Evolutionary conservation across 2,113 vertebrate genomes (phyloP), one percentile per base, ranked within the genome.

Genomic region (Pimephales promelas): DNA sequence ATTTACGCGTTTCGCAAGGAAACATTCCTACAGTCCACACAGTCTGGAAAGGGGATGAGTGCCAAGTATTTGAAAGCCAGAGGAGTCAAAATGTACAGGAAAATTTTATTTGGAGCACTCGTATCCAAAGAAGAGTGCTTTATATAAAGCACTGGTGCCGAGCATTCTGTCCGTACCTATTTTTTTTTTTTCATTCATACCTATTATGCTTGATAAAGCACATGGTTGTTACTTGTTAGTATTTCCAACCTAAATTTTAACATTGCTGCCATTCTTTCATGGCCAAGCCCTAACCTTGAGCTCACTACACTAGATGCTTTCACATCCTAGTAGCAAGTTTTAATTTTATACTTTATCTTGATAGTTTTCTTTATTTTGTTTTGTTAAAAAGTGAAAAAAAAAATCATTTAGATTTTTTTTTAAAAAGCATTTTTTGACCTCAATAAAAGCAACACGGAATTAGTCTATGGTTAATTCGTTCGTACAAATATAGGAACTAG

Each of bases 181-280:
- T 70, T 54, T 26, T 80, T 80, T 70, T 54, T 26, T 80, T 47
- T 5, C 26, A 14, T 81, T 59, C 56, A 5, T 76, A 45, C 62
- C n/a, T n/a, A 61, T 7, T 75, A 14, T 75, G 36, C 20, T 70
- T 36, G 40, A 81, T 83, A 40, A 54, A 79, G 61, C 34, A 28
- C 68, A 61, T 26, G 66, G 75, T 31, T 73, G 26, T 54, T 70
- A 54, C 70, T 31, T 73, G 26, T 54, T 70, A 54, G 81, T 85
- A 83, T 78, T 83, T 83, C 57, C 66, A 86, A 62, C 43, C n/a
- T 93, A 92, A 90, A 90, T 93, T 90, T 89, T 86, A 86, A 88
- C 92, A 90, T 88, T 86, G 86, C 78, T 61, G 18, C 79, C 77
- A 31, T 88, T 85, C 79, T 85, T 89, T 85, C 45, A 34, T 86